Base-by-base conservation (phyloP, 37 sponge, comb jelly and placozoan species). In the Crambe crambe region DNA sequence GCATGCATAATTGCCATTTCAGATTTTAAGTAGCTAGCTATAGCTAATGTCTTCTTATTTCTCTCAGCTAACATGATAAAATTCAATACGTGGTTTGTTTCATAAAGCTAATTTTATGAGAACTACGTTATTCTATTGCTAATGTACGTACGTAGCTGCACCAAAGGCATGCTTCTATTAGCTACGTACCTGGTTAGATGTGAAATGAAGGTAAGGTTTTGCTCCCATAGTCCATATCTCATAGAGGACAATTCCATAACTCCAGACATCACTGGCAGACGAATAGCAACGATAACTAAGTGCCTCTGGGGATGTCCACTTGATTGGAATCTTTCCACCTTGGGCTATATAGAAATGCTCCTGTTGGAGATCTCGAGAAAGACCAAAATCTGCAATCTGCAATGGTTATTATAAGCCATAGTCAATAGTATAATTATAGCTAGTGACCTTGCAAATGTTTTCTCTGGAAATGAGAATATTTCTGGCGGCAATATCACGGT, bases 231-330 rank as follows among this genome's bases (percentile, higher is more conserved):
- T 34, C 83, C 83, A 83, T 60, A 83, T 83, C 57, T 83, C 83
- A 64, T 64, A 83, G 58, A 83, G 41, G 22, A 83, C 30, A 41
- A 41, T 54, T 8, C 83, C 83, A 64, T 64, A 83, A 56, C 75
- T 74, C 74, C 75, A 83, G 35, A 83, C 75, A 64, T 83, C 83
- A 83, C 83, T 83, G 32, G 74, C 73, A 72, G 73, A 10, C 25
- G 73, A 75, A 34, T 75, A 75, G 20, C 12, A 5, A 2, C 40
- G 37, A 34, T 75, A 75, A 34, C 17, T 26, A 35, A 75, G 75
- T 4, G 75, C 75, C 37, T 75, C 75, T 12, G 75, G 75, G 12
- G 75, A 58, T 58, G 60, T 75, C 75, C 75, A 75, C 38, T 75
- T 75, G 37, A 75, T 59, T 32, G 75, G 75, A 30, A 75, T 75